These are phyloP conservation scores for Nettapus auritus DNA, from an alignment of 2,113 vertebrate genomes.

Conservation along the genomic window DNA sequence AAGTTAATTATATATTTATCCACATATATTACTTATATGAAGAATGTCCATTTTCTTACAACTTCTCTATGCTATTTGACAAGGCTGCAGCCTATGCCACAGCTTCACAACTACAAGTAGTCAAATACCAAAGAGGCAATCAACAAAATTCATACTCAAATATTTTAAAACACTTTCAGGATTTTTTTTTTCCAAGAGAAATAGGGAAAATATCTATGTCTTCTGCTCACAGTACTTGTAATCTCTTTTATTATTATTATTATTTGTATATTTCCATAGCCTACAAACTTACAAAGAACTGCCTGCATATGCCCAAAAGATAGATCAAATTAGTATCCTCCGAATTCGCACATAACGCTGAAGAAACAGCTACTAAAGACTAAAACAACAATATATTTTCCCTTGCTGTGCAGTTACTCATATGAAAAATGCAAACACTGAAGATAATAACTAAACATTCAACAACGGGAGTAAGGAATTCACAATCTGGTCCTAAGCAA, in stretches of 20 bases:
- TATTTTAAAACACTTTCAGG: background rate
- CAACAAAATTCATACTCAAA: background rate
- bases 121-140: background rate
- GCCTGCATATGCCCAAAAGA: background rate
- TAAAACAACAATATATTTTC: background rate
- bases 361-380: background rate
- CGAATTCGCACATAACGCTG: background rate
- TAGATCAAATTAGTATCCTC: background rate
- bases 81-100: background rate
- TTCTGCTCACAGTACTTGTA: background rate
- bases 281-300: background rate
- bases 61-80: background rate
- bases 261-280: background rate
- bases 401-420: background rate
- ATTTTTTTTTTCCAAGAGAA: background rate
- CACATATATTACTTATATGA: slow-evolving; percentile 45
- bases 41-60: slow-evolving; percentile 16
- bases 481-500: background rate
- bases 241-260: background rate
- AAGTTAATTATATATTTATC: slow-evolving; percentile 69
- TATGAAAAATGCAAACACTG: background rate
- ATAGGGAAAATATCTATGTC: background rate
- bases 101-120: slow-evolving; percentile 6
- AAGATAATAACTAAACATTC: background rate
- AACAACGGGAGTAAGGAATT: background rate